Evolutionary conservation across 2,888 invertebrate species (phyloP).

Genomic region (Lypha dubia): DNA sequence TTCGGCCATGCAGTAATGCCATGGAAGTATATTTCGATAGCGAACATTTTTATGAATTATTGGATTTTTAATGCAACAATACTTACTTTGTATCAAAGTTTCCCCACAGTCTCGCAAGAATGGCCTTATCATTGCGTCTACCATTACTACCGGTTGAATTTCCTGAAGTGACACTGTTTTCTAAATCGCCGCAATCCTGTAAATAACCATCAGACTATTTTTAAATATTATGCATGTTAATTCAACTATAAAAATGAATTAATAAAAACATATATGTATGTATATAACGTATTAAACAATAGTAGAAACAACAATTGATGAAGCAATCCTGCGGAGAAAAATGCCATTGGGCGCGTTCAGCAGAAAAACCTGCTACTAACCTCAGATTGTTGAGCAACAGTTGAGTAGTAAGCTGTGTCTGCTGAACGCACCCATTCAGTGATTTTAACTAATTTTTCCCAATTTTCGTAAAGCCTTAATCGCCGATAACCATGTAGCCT

Average conservation of each 20-base stretch:
- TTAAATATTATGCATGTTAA: constrained; percentile 75
- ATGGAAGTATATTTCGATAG: too few relatives aligned
- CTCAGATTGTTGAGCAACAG: too few relatives aligned
- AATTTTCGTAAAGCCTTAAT: too few relatives aligned
- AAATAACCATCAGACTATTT: constrained; percentile 81
- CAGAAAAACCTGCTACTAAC: not conserved
- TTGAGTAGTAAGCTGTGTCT: too few relatives aligned
- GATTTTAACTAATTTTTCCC: too few relatives aligned
- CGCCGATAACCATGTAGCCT: too few relatives aligned
- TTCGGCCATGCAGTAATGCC: too few relatives aligned
- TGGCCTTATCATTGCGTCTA: constrained; percentile 89
- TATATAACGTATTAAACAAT: constrained; percentile 9
- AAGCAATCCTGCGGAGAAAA: constrained; percentile 15
- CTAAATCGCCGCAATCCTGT: constrained; percentile 80
- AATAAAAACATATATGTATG: constrained; percentile 17
- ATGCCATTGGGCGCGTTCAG: constrained; percentile 12
- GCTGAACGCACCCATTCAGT: too few relatives aligned
- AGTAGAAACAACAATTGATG: constrained; percentile 11
- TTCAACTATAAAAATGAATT: constrained; percentile 46
- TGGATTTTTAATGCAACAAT: too few relatives aligned
- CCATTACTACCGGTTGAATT: constrained; percentile 76
- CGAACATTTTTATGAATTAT: too few relatives aligned
- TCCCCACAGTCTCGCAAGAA: constrained; percentile 93
- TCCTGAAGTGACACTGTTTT: constrained; percentile 71
- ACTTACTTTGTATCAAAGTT: constrained; percentile 90